Percentiles rank a stretch among this genome's conserved stretches.
phyloP scores from a whole-genome alignment of 92 coral and sea anemone genomes.

The Blastomussa wellsi region DNA sequence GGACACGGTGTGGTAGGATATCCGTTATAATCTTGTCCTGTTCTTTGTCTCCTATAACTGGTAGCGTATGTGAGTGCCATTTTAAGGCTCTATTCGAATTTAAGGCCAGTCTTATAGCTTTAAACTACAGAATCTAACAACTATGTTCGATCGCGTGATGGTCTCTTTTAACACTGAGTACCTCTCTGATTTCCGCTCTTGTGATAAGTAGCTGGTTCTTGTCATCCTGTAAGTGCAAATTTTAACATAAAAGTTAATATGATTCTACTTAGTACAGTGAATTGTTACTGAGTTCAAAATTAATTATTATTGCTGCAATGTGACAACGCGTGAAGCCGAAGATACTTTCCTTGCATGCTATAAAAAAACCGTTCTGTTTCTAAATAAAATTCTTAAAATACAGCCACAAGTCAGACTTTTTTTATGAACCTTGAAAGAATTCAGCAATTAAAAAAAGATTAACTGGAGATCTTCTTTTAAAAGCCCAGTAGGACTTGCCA shows the following conservation, averaged over 20 bases:
- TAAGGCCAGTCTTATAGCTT: not conserved
- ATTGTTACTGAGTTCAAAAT: not conserved
- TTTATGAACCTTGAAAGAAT: no score
- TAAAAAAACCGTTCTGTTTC: not conserved
- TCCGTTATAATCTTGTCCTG: not conserved
- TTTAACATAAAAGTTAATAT: not conserved
- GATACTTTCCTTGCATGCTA: not conserved
- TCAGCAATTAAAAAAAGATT: no score
- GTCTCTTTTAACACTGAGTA: not conserved
- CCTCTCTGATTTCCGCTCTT: constrained; percentile 69
- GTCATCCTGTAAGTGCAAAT: constrained; percentile 67
- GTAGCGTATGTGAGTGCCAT: not conserved
- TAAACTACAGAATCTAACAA: not conserved
- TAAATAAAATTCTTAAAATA: not conserved
- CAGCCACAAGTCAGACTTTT: not conserved
- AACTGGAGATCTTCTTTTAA: no score
- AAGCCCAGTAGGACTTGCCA: no score
- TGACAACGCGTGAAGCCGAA: not conserved
- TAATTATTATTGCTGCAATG: not conserved
- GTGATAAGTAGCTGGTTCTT: constrained; percentile 72
- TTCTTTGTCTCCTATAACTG: no score
- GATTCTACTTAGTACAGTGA: not conserved
- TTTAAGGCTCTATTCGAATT: not conserved
- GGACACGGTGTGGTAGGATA: not conserved
- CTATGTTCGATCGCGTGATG: not conserved